Percentiles rank a stretch among this genome's conserved stretches.
These are phyloP conservation scores for Zygaena filipendulae DNA, from an alignment of 2,888 invertebrate genomes.

Conservation along the genomic window DNA sequence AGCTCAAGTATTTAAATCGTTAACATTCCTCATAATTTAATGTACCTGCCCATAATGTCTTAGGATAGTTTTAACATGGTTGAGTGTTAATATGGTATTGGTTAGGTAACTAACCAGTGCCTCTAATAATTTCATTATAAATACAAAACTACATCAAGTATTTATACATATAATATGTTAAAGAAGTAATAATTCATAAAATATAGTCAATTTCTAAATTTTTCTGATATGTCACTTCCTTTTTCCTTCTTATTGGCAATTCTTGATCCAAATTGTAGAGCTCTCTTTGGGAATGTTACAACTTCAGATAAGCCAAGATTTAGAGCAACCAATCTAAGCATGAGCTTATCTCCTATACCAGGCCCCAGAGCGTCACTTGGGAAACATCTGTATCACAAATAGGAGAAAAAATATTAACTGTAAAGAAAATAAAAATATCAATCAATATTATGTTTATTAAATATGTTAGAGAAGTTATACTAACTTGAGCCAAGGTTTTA, in stretches of 20 bases:
- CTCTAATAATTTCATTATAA: too few relatives aligned
- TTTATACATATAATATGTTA: too few relatives aligned
- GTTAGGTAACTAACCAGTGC: too few relatives aligned
- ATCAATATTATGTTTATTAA: conserved; percentile 4
- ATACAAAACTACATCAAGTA: too few relatives aligned
- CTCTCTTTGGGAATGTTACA: conserved; percentile 85
- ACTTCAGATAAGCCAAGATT: conserved; percentile 73
- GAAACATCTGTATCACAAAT: conserved; percentile 52
- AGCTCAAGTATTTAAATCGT: too few relatives aligned
- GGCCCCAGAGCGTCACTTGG: conserved; percentile 69
- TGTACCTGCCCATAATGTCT: too few relatives aligned
- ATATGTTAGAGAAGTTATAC: conserved; percentile 5
- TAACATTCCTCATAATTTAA: not conserved
- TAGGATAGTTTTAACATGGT: not conserved
- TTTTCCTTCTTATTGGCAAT: conserved; percentile 94
- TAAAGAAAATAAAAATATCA: too few relatives aligned
- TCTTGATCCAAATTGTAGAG: conserved; percentile 96
- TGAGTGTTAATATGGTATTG: not conserved
- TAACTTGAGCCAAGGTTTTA: conserved; percentile 77
- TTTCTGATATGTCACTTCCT: conserved; percentile 77
- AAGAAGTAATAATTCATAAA: too few relatives aligned
- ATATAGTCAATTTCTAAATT: conserved; percentile 13
- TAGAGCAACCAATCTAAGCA: conserved; percentile 80
- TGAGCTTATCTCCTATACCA: conserved; percentile 93
- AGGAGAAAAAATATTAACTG: conserved; percentile 19